Percentiles rank a stretch among this genome's conserved stretches.
These are phyloP conservation scores for Limenitis camilla DNA, from an alignment of 2,888 invertebrate genomes.

Conservation along the genomic window DNA sequence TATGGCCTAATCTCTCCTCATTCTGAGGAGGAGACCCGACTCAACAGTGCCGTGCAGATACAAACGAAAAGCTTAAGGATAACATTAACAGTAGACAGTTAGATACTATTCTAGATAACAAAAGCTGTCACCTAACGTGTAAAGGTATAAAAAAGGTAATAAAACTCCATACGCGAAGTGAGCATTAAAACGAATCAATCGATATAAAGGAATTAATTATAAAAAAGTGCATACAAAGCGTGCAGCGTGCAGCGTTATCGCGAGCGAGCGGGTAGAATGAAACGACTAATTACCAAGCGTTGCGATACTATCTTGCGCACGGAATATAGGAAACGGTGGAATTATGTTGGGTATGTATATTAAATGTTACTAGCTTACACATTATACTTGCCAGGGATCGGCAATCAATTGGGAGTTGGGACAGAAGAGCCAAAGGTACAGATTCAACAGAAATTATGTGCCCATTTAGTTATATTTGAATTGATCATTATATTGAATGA, in stretches of 20 bases:
- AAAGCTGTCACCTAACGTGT: slow-evolving; percentile 2
- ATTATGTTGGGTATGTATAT: slow-evolving; percentile 10
- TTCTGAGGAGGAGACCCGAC: no score
- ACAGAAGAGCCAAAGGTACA: no score
- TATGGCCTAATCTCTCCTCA: no score
- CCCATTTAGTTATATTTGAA: no score
- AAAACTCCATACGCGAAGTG: slow-evolving; percentile 21
- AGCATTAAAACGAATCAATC: slow-evolving; percentile 42
- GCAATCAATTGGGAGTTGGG: no score
- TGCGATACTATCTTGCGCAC: slow-evolving; percentile 48
- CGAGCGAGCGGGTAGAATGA: slow-evolving; percentile 56
- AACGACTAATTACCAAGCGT: slow-evolving; percentile 60
- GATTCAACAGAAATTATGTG: no score
- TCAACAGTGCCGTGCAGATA: no score
- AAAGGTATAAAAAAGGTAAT: slow-evolving; percentile 24
- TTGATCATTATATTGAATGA: no score
- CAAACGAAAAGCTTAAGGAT: background rate
- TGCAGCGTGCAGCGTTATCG: slow-evolving; percentile 53
- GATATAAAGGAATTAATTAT: slow-evolving; percentile 54
- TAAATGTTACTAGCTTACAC: no score
- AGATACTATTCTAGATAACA: background rate
- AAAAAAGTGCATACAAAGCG: slow-evolving; percentile 56
- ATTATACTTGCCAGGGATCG: no score
- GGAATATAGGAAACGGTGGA: slow-evolving; percentile 14
- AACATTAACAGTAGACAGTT: background rate